Base-by-base conservation (phyloP, 1,140 invertebrate genomes). In the Drosophila setifemur region DNA sequence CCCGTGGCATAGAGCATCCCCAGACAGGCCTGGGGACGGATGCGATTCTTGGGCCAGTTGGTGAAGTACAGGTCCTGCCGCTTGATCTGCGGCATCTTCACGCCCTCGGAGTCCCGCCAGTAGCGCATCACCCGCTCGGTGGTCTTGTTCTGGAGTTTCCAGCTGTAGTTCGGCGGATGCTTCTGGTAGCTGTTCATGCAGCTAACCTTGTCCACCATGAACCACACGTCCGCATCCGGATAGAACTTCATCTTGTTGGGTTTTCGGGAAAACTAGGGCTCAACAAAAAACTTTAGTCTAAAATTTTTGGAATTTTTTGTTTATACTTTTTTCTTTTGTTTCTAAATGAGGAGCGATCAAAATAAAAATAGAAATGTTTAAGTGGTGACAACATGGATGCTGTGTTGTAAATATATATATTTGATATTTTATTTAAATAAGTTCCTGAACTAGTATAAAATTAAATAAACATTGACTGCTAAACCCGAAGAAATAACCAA, bases 1-100 rank as follows among this genome's bases (percentile, higher is more conserved):
- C 81, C 81, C 0, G 75, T 86, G 14, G 81, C 63, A 35, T 86
- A 86, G n/a, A 86, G 63, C 68, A 86, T 40, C 1, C 82, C 82
- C 35, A 86, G 47, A 16, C 81, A 86, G 11, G 81, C 81, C 26
- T 86, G 82, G 1, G 61, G 33, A 1, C 81, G 81, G 19, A 86
- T 86, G 14, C 81, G 63, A 2, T 19, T 23, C 11, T 68, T 76
- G 8, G 72, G 81, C 58, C 57, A 61, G 3, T 64, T 21, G 0
- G 37, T 14, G n/a, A 86, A 81, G n/a, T 86, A 81, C 7, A 86
- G 43, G 35, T 86, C 82, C 4, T 61, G 26, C 3, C 23, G 40
- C 31, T 54, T 58, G 1, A 86, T 39, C 4, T 87, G 44, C 6
- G 25, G 0, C 54, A 40, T 42, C 26, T 86, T 86, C 0, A 25